phyloP scores from a whole-genome alignment of 64 coral and sea anemone species.

The Actinia equina region DNA sequence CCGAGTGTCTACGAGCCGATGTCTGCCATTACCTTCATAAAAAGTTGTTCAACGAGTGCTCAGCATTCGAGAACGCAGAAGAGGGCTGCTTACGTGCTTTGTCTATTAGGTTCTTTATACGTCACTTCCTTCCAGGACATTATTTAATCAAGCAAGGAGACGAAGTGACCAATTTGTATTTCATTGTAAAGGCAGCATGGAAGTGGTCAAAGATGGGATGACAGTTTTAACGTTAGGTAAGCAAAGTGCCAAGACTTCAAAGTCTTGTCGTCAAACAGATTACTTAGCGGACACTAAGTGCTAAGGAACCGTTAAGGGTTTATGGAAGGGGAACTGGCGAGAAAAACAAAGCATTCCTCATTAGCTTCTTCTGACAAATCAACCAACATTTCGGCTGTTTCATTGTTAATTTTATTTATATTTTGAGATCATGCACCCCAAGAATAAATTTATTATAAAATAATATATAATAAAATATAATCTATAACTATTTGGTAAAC shows the following conservation, averaged over 20 bases:
- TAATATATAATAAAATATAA: too few species aligned
- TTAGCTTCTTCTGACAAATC: too few species aligned
- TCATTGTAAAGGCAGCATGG: conserved; percentile 82
- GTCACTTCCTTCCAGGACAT: conserved; percentile 84
- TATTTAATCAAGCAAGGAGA: conserved; percentile 89
- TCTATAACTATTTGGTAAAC: too few species aligned
- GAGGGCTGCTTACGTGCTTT: conserved; percentile 79
- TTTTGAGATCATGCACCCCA: too few species aligned
- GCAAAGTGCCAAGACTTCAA: not conserved
- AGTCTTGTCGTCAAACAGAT: too few species aligned
- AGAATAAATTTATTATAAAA: too few species aligned
- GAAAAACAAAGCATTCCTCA: too few species aligned
- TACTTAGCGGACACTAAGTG: too few species aligned
- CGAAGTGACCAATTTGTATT: conserved; percentile 63
- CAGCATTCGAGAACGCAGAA: conserved; percentile 62
- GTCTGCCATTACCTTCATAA: conserved; percentile 76
- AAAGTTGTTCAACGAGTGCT: conserved; percentile 66
- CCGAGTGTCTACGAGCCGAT: conserved; percentile 77
- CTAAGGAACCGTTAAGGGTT: too few species aligned
- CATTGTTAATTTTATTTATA: too few species aligned
- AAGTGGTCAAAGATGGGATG: conserved; percentile 68
- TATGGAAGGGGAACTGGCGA: not conserved
- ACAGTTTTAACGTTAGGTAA: conserved; percentile 71
- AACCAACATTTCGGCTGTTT: too few species aligned
- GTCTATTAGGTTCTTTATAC: conserved; percentile 66